A percentile compares a stretch with the other conserved stretches of the same genome.
Conservation (phyloP, 1,140 invertebrate species). For the Megalonaias nervosa region DNA sequence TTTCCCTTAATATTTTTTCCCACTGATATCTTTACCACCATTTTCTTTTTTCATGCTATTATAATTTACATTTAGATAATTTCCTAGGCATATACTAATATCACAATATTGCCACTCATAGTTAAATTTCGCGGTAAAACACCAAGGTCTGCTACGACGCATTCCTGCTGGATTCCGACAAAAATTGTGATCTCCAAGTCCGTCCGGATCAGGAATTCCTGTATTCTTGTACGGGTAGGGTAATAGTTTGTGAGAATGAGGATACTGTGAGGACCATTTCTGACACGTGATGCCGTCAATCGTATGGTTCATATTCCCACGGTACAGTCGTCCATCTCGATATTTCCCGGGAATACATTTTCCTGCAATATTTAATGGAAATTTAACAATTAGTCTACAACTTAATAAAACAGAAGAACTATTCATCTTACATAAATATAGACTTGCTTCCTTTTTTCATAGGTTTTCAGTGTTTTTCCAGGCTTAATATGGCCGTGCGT, state of each 20-base stretch:
- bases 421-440: too few relatives aligned
- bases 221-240: conserved; percentile 18
- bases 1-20: conserved; percentile 1
- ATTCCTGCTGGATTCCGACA: conserved; percentile 49
- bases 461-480: too few relatives aligned
- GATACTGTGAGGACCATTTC: conserved; percentile 64
- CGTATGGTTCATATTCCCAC: conserved; percentile 57
- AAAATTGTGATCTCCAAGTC: conserved; percentile 56
- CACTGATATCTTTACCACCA: not conserved
- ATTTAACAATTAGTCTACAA: not conserved
- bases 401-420: not conserved
- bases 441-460: too few relatives aligned
- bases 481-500: too few relatives aligned
- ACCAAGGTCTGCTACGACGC: conserved; percentile 51
- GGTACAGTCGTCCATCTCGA: conserved; percentile 61
- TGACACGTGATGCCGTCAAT: conserved; percentile 60
- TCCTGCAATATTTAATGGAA: conserved; percentile 32
- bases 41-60: not conserved
- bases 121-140: conserved; percentile 48
- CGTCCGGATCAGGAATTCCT: not conserved
- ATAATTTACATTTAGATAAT: not conserved
- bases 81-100: conserved; percentile 37
- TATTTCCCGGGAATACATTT: conserved; percentile 50
- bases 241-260: conserved; percentile 54
- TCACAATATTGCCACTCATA: conserved; percentile 59